Percentiles rank a stretch among this genome's conserved stretches.
These are phyloP conservation scores for Cossypha polioptera DNA, from an alignment of 2,797 vertebrate species.

Conservation along the genomic window DNA sequence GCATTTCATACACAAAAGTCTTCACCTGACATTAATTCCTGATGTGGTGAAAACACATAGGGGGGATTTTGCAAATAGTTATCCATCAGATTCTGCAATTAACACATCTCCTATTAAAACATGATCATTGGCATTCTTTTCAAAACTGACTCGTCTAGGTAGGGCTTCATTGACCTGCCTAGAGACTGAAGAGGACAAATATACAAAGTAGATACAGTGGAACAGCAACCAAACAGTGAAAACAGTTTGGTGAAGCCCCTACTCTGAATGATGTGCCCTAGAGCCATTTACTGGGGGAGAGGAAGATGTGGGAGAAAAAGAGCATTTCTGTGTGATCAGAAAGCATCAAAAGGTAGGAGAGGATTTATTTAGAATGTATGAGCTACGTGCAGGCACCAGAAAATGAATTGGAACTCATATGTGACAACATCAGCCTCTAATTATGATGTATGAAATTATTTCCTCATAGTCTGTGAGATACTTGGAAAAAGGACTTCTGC, in stretches of 20 bases:
- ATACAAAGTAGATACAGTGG: background rate
- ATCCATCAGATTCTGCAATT: background rate
- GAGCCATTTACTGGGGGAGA: background rate
- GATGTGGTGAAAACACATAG: background rate
- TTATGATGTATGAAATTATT: background rate
- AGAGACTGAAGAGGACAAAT: background rate
- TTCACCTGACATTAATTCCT: background rate
- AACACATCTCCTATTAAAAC: background rate
- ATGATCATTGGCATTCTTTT: background rate
- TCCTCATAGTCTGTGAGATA: background rate
- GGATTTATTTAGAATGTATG: background rate
- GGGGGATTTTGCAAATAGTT: background rate
- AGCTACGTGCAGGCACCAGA: background rate
- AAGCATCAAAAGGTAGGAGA: background rate
- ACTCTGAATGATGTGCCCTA: background rate
- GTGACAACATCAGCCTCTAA: background rate
- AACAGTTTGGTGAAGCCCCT: rapidly evolving
- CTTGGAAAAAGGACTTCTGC: background rate
- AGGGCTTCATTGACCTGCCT: background rate
- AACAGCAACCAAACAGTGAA: rapidly evolving
- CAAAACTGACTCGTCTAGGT: background rate
- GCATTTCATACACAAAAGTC: background rate
- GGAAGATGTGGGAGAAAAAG: background rate
- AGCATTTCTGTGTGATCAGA: background rate
- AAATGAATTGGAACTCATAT: background rate